These are phyloP conservation scores for Pocillopora grandis DNA, from an alignment of 92 coral and sea anemone species.

Conservation along the genomic window DNA sequence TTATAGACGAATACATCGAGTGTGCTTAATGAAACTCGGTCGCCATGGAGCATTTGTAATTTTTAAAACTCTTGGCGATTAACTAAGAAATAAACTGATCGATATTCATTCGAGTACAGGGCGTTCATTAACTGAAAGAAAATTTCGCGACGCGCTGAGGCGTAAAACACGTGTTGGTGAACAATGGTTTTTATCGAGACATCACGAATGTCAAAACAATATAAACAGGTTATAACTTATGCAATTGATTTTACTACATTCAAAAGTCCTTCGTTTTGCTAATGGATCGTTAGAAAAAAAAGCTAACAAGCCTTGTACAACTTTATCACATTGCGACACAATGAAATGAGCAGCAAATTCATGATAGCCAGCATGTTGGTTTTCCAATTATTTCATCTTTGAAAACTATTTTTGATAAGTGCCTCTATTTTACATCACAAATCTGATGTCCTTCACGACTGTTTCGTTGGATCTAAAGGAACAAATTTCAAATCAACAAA, in stretches of 20 bases:
- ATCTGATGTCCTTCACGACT: too few species aligned
- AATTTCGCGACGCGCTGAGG: constrained; percentile 4
- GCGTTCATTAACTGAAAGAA: neutral
- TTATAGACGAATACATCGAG: neutral
- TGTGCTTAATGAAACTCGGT: neutral
- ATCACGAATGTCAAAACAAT: constrained; percentile 14
- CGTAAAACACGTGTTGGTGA: constrained; percentile 36
- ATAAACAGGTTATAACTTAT: neutral
- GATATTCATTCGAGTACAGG: neutral
- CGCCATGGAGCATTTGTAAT: neutral
- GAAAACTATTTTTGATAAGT: too few species aligned
- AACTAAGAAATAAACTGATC: neutral
- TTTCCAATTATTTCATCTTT: too few species aligned
- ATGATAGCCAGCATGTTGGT: too few species aligned
- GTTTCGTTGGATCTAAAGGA: too few species aligned
- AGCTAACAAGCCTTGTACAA: neutral
- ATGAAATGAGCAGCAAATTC: too few species aligned
- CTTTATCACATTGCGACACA: too few species aligned
- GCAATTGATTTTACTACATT: neutral
- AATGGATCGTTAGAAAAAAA: neutral
- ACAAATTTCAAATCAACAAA: too few species aligned
- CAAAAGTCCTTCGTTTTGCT: neutral
- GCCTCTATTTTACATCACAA: too few species aligned
- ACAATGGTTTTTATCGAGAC: constrained; percentile 9
- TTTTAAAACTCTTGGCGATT: neutral